phyloP scores from a whole-genome alignment of 53 echinoderm and acorn worm genomes.

The Echinometra lucunter region DNA sequence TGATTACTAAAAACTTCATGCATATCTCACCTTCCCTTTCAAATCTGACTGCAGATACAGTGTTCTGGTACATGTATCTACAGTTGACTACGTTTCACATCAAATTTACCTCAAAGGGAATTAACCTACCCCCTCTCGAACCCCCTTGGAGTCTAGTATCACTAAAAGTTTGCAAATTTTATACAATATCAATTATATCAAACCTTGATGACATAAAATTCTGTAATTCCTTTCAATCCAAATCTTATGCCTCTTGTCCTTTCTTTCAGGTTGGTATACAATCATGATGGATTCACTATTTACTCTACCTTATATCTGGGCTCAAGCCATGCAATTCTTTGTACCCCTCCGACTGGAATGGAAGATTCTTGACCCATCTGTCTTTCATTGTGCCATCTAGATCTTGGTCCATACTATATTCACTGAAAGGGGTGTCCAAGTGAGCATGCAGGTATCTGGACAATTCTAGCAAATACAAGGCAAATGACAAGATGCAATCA shows the following conservation, averaged over 20 bases:
- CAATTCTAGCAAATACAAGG: constrained; percentile 75
- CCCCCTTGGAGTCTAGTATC: no score
- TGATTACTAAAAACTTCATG: not conserved
- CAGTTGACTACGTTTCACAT: no score
- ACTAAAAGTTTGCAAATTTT: no score
- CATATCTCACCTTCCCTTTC: not conserved
- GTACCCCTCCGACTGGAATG: constrained; percentile 84
- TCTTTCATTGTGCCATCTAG: constrained; percentile 84
- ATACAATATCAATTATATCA: no score
- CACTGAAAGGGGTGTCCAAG: constrained; percentile 84
- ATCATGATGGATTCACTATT: not conserved
- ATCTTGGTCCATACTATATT: constrained; percentile 83
- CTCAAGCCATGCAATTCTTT: constrained; percentile 88
- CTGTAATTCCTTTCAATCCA: not conserved
- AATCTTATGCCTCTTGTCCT: not conserved
- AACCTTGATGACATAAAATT: not conserved
- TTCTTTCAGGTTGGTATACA: not conserved
- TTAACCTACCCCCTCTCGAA: no score
- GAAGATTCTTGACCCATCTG: constrained; percentile 87
- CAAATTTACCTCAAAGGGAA: no score
- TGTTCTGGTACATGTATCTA: not conserved
- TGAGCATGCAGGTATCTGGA: constrained; percentile 93
- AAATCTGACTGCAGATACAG: not conserved
- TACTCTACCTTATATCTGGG: constrained; percentile 91
- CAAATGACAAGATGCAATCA: not conserved